Evolutionary conservation across 2,113 vertebrate genomes (phyloP).

Genomic region (Brachypteracias leptosomus): DNA sequence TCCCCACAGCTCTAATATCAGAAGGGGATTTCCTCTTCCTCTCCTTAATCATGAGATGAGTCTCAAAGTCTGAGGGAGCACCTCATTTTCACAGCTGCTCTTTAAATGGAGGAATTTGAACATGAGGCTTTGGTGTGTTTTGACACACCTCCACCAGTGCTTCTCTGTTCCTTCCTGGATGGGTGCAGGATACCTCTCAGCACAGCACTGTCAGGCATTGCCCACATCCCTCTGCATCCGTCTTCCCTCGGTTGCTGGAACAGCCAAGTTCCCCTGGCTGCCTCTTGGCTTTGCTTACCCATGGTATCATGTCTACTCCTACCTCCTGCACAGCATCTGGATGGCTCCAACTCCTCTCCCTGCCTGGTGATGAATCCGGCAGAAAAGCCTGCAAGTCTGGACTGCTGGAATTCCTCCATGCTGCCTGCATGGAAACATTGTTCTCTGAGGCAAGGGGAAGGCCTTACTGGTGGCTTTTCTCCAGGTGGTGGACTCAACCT

Average conservation of each 20-base stretch:
- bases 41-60: not conserved
- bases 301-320: not conserved
- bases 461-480: not conserved
- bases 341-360: not conserved
- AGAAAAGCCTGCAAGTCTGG: accelerated
- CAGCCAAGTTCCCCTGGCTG: accelerated
- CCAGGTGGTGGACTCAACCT: not conserved
- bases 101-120: not conserved
- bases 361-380: not conserved
- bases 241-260: not conserved
- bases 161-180: accelerated
- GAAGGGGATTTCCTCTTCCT: not conserved
- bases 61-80: not conserved
- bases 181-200: not conserved
- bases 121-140: not conserved
- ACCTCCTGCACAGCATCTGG: not conserved
- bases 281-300: not conserved
- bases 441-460: not conserved
- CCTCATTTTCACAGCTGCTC: not conserved
- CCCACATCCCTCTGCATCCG: not conserved
- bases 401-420: not conserved
- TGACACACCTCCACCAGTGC: accelerated
- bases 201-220: accelerated
- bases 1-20: not conserved
- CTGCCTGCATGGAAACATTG: not conserved